Percentiles rank a stretch among this genome's conserved stretches.
These are phyloP conservation scores for Tachysurus fulvidraco DNA, from an alignment of 2,113 vertebrate genomes.

Conservation along the genomic window DNA sequence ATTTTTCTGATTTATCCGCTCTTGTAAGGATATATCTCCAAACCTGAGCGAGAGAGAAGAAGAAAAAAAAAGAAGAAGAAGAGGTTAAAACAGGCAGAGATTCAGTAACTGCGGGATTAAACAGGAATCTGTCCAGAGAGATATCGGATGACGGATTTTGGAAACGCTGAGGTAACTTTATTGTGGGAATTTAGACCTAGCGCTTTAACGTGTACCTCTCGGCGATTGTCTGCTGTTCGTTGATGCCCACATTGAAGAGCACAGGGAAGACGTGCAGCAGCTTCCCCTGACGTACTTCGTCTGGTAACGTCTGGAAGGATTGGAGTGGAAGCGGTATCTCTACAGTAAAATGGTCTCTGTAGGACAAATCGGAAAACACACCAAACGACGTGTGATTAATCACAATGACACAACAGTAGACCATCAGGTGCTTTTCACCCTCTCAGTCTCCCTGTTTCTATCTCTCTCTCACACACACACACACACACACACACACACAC, in stretches of 20 bases:
- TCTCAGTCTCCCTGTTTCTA: too few relatives aligned
- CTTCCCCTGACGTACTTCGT: slow-evolving; percentile 89
- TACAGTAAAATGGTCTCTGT: slow-evolving; percentile 86
- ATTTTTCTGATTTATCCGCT: slow-evolving; percentile 96
- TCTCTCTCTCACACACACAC: too few relatives aligned
- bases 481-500: background rate
- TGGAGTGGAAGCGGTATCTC: slow-evolving; percentile 88
- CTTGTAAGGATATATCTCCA: slow-evolving; percentile 95
- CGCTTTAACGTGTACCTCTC: slow-evolving; percentile 80
- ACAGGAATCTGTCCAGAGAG: background rate
- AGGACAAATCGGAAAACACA: background rate
- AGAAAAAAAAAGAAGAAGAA: slow-evolving; percentile 3
- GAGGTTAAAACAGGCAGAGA: background rate
- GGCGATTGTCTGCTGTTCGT: slow-evolving; percentile 96
- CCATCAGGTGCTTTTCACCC: background rate
- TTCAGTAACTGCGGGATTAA: background rate
- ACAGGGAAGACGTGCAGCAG: slow-evolving; percentile 84
- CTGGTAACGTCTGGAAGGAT: slow-evolving; percentile 86
- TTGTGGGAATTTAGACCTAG: background rate
- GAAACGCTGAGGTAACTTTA: background rate
- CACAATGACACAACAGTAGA: background rate
- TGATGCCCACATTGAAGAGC: slow-evolving; percentile 96
- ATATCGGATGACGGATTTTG: background rate
- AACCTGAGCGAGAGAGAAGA: slow-evolving; percentile 75
- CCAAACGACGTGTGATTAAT: background rate